Conservation (phyloP, 2,113 vertebrate genomes). For the Mesitornis unicolor region DNA sequence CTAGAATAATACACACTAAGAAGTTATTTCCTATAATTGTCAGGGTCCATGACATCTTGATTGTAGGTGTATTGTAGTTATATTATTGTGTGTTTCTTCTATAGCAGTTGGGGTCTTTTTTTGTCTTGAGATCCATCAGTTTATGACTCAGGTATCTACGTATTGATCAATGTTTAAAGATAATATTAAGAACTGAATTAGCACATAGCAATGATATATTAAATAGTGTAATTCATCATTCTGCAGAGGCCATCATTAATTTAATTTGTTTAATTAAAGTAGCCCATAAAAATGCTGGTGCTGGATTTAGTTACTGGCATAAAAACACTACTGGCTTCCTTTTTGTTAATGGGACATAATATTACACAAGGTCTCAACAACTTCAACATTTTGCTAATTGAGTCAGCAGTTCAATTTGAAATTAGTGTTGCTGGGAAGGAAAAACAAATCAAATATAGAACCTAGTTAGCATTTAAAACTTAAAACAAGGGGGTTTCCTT, state of each 20-base stretch:
- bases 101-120: neutral
- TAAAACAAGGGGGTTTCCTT: neutral
- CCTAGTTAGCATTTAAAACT: slow-evolving; percentile 24
- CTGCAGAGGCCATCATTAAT: slow-evolving; percentile 18
- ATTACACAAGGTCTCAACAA: slow-evolving; percentile 2
- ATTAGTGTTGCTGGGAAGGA: slow-evolving; percentile 16
- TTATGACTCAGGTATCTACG: neutral
- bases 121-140: neutral
- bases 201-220: neutral
- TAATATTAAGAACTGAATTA: neutral
- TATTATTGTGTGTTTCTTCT: neutral
- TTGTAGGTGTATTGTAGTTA: neutral
- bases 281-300: slow-evolving; percentile 11
- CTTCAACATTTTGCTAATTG: slow-evolving; percentile 41
- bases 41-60: neutral
- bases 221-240: neutral
- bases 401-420: slow-evolving; percentile 29
- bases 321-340: neutral
- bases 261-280: slow-evolving; percentile 60
- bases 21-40: neutral
- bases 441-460: slow-evolving; percentile 40
- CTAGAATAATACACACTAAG: neutral
- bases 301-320: slow-evolving; percentile 26
- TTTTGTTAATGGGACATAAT: slow-evolving; percentile 25
- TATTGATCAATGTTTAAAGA: neutral